phyloP scores from a whole-genome alignment of 2,113 vertebrate species.

The Crocuta crocuta region DNA sequence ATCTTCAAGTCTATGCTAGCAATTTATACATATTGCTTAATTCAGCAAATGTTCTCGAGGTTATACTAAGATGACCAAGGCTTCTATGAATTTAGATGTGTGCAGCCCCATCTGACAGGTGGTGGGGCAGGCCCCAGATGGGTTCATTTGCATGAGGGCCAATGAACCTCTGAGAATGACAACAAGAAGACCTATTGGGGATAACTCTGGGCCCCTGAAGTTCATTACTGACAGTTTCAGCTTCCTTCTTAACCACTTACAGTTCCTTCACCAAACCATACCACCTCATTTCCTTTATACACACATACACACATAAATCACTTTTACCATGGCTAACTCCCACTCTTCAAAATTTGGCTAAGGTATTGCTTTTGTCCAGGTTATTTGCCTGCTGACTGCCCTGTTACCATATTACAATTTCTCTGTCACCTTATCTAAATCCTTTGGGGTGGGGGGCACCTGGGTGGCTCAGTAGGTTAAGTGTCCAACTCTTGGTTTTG shows the following conservation, averaged over 20 bases:
- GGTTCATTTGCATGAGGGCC: background rate
- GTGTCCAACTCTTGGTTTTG: too few relatives aligned
- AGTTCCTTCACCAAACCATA: background rate
- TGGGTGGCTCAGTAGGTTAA: too few relatives aligned
- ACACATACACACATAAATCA: background rate
- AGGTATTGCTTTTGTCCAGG: background rate
- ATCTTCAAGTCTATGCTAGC: background rate
- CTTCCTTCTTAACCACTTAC: background rate
- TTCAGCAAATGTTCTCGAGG: background rate
- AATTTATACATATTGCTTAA: background rate
- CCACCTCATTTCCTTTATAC: background rate
- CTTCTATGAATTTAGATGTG: background rate
- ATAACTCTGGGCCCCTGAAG: background rate
- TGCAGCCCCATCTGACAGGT: background rate
- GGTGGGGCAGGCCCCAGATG: background rate
- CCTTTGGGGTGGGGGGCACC: background rate
- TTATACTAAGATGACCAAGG: background rate
- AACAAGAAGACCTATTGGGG: background rate
- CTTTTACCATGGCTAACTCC: background rate
- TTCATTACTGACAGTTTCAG: background rate
- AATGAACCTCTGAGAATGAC: background rate
- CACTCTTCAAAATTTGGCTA: background rate
- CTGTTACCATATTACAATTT: background rate
- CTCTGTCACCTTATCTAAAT: background rate
- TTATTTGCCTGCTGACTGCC: background rate